Base-by-base conservation (phyloP, 1,140 invertebrate species). In the Triops longicaudatus region DNA sequence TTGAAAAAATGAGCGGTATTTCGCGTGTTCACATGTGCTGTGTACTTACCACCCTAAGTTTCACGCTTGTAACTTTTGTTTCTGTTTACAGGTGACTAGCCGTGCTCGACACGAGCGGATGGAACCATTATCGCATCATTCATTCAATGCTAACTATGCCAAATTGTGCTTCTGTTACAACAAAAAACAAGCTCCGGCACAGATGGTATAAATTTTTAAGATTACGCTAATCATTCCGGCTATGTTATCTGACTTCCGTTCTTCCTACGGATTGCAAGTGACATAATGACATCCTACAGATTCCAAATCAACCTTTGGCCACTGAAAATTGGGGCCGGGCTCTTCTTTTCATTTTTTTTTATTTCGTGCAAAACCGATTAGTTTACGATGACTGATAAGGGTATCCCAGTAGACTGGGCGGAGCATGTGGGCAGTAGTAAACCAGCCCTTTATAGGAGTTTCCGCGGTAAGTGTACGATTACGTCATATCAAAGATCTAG, bases 381-480 rank as follows among this genome's bases (percentile, higher is more conserved):
- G 50, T 9, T 1, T 63, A 0, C 11, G 0, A n/a, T 63, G 14
- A 22, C 50, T 63, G 50, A 63, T 63, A 63, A 63, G 50, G 50
- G 0, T 63, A 63, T 17, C 3, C 1, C 50, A 63, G 22, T 12
- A 22, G 6, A 5, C 17, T 63, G 2, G 31, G 31, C 31, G 7
- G n/a, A 63, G 14, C 10, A 22, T 5, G 14, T 17, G 50, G 50
- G 22, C 14, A 63, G 31, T 37, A 37, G 2, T 63, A 63, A 6
- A 17, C 50, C 22, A 63, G 50, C 14, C n/a, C 50, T 63, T 63
- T 63, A 63, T 63, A 63, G 50, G 50, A 63, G 50, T 63, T 63
- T 63, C 50, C 50, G n/a, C 6, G 4, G 5, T 9, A 9, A 17
- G 22, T n/a, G 17, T 22, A 63, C 50, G 50, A 14, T 3, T 63